Evolutionary conservation across 2,797 vertebrate genomes (phyloP).

Genomic region (Melopsittacus undulatus): DNA sequence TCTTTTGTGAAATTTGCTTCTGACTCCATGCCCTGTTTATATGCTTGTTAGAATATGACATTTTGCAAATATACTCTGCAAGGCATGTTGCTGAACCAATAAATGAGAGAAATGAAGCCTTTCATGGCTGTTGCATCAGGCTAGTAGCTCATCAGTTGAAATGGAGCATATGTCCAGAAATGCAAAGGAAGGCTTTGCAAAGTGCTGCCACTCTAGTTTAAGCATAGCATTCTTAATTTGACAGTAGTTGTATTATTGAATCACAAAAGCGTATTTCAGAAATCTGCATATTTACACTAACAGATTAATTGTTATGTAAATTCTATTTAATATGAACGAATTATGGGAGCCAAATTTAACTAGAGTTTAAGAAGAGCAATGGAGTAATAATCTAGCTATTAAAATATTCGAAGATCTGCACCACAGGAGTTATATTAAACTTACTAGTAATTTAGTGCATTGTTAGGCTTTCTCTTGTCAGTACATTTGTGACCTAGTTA

Average conservation of each 20-base stretch:
- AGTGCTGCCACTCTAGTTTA: conserved; percentile 30
- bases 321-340: conserved; percentile 45
- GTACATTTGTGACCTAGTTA: conserved; percentile 43
- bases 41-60: conserved; percentile 72
- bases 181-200: conserved; percentile 34
- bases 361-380: conserved; percentile 59
- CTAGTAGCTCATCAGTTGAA: conserved; percentile 51
- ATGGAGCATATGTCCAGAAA: conserved; percentile 61
- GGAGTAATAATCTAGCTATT: conserved; percentile 55
- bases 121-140: conserved; percentile 55
- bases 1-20: conserved; percentile 68
- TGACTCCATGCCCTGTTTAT: conserved; percentile 43
- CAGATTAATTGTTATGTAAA: conserved; percentile 53
- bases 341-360: conserved; percentile 41
- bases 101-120: conserved; percentile 71
- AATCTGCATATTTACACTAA: conserved; percentile 34
- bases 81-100: conserved; percentile 57
- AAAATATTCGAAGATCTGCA: conserved; percentile 60
- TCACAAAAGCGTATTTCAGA: conserved; percentile 25
- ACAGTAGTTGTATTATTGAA: not conserved
- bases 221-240: not conserved
- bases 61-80: conserved; percentile 64
- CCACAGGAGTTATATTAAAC: conserved; percentile 61
- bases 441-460: conserved; percentile 48
- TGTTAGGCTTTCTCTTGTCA: conserved; percentile 40